phyloP scores from a whole-genome alignment of 2,113 vertebrate species.

The Cnemophilus loriae region DNA sequence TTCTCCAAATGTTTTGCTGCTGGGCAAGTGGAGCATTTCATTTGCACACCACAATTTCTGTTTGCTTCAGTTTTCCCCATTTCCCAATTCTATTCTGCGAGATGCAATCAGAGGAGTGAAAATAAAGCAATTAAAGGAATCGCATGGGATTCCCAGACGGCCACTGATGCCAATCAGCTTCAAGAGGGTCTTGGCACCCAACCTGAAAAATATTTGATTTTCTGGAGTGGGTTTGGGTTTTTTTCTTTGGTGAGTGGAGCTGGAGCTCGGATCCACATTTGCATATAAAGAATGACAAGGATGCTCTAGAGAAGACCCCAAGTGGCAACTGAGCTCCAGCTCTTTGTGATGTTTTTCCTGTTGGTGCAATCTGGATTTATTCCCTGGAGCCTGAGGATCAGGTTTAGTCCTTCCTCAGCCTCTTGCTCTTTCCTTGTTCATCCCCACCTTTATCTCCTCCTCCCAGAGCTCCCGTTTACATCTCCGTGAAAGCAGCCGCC shows the following conservation, averaged over 20 bases:
- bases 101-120: constrained; percentile 10
- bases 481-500: neutral
- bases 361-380: neutral
- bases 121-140: constrained; percentile 44
- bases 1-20: neutral
- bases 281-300: neutral
- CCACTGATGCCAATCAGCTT: constrained; percentile 5
- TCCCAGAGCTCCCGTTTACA: neutral
- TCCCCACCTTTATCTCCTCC: neutral
- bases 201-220: constrained; percentile 3
- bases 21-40: neutral
- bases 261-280: neutral
- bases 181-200: constrained; percentile 29
- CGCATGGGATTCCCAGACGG: neutral
- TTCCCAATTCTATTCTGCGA: neutral
- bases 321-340: neutral
- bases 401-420: neutral
- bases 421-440: neutral
- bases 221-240: neutral
- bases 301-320: neutral
- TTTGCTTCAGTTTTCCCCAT: neutral
- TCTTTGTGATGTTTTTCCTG: neutral
- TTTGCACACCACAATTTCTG: neutral
- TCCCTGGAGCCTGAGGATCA: neutral
- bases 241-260: neutral